phyloP scores from a whole-genome alignment of 37 sponge, comb jelly and placozoan genomes.

The Aphrocallistes beatrix region DNA sequence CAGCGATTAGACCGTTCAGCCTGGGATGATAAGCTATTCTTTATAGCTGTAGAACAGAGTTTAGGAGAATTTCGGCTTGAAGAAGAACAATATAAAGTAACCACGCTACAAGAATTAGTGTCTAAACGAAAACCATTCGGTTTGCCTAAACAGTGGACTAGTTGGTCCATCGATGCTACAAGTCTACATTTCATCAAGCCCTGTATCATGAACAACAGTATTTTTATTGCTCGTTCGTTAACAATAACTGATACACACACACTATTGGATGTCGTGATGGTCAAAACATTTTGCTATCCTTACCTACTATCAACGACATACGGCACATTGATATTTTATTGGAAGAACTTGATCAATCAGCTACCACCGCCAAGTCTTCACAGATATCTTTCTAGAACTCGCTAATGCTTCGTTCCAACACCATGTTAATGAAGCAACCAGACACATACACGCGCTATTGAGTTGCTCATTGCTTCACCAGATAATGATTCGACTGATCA shows the following conservation, averaged over 20 bases:
- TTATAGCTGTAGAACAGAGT: neutral
- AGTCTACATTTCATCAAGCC: neutral
- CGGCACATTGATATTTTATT: neutral
- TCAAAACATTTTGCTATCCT: neutral
- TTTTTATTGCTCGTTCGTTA: neutral
- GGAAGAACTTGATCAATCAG: neutral
- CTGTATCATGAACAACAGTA: neutral
- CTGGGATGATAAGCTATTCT: neutral
- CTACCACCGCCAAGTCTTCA: neutral
- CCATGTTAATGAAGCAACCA: neutral
- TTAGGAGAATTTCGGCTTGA: neutral
- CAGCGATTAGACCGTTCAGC: neutral
- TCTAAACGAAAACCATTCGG: neutral
- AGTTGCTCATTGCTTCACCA: neutral
- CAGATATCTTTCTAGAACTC: neutral
- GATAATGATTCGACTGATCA: neutral
- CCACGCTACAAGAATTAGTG: neutral
- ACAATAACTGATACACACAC: neutral
- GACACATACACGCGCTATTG: neutral
- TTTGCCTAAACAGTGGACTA: neutral
- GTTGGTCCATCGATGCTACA: neutral
- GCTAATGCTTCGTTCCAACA: neutral
- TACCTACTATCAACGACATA: neutral
- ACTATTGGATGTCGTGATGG: neutral
- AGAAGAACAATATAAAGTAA: neutral